Evolutionary conservation across 2,797 vertebrate species (phyloP).

Genomic region (Rallus crepitans): DNA sequence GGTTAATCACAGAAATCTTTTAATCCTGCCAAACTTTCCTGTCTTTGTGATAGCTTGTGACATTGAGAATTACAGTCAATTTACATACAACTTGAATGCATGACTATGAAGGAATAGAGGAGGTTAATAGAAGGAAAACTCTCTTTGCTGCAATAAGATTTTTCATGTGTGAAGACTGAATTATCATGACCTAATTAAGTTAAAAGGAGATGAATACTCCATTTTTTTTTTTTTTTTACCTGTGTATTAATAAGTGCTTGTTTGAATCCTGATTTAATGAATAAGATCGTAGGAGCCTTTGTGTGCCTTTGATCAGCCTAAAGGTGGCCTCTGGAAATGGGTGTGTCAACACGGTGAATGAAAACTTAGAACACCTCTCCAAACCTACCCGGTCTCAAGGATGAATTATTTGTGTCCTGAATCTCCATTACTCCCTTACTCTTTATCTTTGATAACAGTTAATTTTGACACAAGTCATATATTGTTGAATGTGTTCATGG

Average conservation of each 20-base stretch:
- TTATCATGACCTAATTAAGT: conserved; percentile 23
- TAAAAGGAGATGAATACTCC: not conserved
- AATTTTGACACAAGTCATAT: not conserved
- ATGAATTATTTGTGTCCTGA: not conserved
- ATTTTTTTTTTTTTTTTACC: not conserved
- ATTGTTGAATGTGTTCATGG: not conserved
- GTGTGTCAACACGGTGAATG: not conserved
- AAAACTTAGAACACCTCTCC: not conserved
- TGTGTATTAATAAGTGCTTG: not conserved
- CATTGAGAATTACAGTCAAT: not conserved
- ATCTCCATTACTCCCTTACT: not conserved
- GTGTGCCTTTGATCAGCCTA: not conserved
- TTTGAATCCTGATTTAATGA: not conserved
- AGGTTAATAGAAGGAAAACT: not conserved
- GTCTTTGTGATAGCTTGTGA: not conserved
- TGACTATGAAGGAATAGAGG: not conserved
- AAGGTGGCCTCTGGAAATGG: not conserved
- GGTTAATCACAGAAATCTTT: not conserved
- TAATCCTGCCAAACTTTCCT: not conserved
- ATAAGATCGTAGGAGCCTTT: not conserved
- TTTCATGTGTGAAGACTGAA: not conserved
- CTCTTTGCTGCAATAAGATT: not conserved
- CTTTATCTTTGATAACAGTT: not conserved
- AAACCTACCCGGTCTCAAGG: not conserved
- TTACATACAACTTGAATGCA: not conserved